phyloP scores from a whole-genome alignment of 2,888 invertebrate genomes.

The Melinaea menophilus region DNA sequence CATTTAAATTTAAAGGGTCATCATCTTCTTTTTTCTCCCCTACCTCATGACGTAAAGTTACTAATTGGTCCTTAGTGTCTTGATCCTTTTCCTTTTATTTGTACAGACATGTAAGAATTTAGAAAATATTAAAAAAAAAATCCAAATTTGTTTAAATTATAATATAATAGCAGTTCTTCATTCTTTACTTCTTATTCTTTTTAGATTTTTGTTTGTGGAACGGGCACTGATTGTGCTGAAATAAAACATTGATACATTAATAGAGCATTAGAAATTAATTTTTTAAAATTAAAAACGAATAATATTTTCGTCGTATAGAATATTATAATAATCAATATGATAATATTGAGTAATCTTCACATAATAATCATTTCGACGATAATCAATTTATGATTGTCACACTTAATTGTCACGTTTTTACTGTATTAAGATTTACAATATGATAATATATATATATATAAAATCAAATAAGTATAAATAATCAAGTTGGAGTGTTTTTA shows the following conservation, averaged over 20 bases:
- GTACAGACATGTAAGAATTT: conserved; percentile 70
- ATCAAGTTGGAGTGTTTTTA: too few relatives aligned
- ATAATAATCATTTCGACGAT: too few relatives aligned
- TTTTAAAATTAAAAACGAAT: too few relatives aligned
- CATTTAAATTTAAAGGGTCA: conserved; percentile 53
- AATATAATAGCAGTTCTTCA: conserved; percentile 27
- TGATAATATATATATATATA: too few relatives aligned
- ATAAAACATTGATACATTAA: conserved; percentile 40
- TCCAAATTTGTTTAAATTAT: conserved; percentile 12
- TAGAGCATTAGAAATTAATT: neutral
- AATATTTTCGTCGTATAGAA: too few relatives aligned
- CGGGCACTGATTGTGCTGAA: conserved; percentile 62
- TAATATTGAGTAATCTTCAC: too few relatives aligned
- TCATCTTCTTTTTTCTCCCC: conserved; percentile 29
- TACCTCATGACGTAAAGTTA: conserved; percentile 28
- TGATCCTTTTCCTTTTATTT: conserved; percentile 52
- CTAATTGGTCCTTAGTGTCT: conserved; percentile 24
- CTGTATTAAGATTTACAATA: neutral
- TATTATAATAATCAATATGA: too few relatives aligned
- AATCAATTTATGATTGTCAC: neutral
- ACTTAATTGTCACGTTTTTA: conserved; percentile 8
- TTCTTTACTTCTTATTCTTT: conserved; percentile 15
- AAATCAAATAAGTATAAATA: too few relatives aligned
- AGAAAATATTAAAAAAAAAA: conserved; percentile 27
- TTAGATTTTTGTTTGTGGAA: conserved; percentile 46